Base-by-base conservation (phyloP, 2,113 vertebrate species). In the Crotalus tigris region DNA sequence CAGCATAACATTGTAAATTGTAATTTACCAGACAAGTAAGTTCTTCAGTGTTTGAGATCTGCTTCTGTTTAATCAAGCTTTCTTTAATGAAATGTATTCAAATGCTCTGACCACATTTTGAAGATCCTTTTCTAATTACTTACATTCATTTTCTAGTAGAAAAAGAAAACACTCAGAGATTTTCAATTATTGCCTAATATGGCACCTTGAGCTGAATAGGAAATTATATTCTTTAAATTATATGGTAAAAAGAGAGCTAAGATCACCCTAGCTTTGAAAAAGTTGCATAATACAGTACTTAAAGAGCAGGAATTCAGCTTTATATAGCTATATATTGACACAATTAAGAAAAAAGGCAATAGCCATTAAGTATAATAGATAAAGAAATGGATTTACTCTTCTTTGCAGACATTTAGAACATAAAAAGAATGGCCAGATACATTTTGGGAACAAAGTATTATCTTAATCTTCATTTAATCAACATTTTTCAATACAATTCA, bases 1-100 rank as follows among this genome's bases (percentile, higher is more conserved):
- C 51, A 91, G 51, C 0, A 57, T n/a, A 81, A 57, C 93, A 87
- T 54, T 85, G 51, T 0, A 0, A 39, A 85, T 21, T 88, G 19
- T 92, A 91, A 93, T 92, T 5, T 69, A 75, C 23, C 26, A 44
- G 49, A 39, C 59, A 44, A 39, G 21, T 39, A 46, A 51, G 46
- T 51, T 13, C 88, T 94, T 89, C 44, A 91, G 19, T 61, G 91
- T 69, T 89, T 93, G 88, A 88, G 87, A 81, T 92, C 91, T 92
- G 61, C 91, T 93, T 85, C 93, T 87, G 26, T 93, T 94, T 89
- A 61, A 64, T 49, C 51, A 53, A 61, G 49, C 91, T 88, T 23
- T 87, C 88, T 94, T 86, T 12, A 91, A 94, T 54, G 0, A 10
- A 75, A 59, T 46, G 87, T 44, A 69, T 39, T 24, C 57, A 86